Percentiles rank a stretch among this genome's conserved stretches.
These are phyloP conservation scores for Sebastolobus alascanus DNA, from an alignment of 2,797 vertebrate species.

Conservation along the genomic window DNA sequence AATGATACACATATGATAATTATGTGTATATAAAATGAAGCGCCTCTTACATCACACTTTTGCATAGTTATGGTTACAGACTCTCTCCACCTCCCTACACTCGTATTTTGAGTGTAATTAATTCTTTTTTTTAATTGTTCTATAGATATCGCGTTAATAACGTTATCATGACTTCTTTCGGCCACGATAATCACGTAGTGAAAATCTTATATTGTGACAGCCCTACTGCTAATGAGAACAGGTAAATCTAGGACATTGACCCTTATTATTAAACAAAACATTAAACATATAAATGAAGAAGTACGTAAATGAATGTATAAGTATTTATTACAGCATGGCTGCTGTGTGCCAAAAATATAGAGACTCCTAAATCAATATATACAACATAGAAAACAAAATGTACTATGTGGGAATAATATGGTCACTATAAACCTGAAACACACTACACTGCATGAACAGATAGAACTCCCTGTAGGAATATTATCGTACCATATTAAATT, in stretches of 20 bases:
- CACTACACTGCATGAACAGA: background rate
- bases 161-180: too few relatives aligned
- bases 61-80: too few relatives aligned
- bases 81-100: too few relatives aligned
- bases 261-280: background rate
- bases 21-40: too few relatives aligned
- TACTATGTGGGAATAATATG: background rate
- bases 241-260: background rate
- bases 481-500: background rate
- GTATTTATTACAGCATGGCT: background rate
- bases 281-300: background rate
- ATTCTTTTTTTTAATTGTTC: too few relatives aligned
- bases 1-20: too few relatives aligned
- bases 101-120: too few relatives aligned
- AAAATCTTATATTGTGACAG: too few relatives aligned
- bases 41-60: too few relatives aligned
- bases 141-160: too few relatives aligned
- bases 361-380: background rate
- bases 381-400: background rate
- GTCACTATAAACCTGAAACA: background rate
- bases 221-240: background rate
- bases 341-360: background rate
- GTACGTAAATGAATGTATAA: background rate
- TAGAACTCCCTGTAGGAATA: background rate
- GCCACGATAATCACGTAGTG: too few relatives aligned